Evolutionary conservation across 2,797 vertebrate species (phyloP), one percentile per base, ranked within the genome.

Genomic region (Poeciliopsis paucimaculata): DNA sequence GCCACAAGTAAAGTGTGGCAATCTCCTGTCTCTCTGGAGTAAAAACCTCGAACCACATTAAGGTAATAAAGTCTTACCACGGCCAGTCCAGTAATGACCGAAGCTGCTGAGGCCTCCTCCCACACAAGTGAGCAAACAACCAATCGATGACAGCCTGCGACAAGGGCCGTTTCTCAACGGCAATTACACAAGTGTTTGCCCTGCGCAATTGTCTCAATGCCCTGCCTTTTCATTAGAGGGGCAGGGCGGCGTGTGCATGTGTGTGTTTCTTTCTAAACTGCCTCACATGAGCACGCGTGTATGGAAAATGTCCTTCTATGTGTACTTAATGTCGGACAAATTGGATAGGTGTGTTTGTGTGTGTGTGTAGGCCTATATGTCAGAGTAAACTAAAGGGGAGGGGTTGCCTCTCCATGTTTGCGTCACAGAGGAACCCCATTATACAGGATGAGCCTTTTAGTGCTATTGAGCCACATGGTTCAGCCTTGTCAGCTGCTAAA

Each of bases 351-450:
- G 81, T 74, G 73, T n/a, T n/a, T 68, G 70, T 78, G 73, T 77
- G 76, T 77, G 34, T 72, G 82, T 81, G 84, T 77, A 57, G 73
- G 82, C 73, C 85, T 55, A 78, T 75, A 87, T 92, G 91, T 92
- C 83, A 80, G 89, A 82, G 84, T 78, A 55, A 84, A 80, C 72
- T 79, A 53, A 72, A 85, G 74, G 84, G 89, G 90, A 75, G 88
- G 84, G 88, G 78, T 83, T 82, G 83, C 80, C 83, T 86, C 86
- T 87, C 77, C 83, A 81, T 16, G 85, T 87, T 85, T 95, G 93
- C 92, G 89, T 95, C 95, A 95, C 83, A 92, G 91, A 93, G 93
- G 91, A 94, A 90, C 93, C 91, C 93, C 93, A 95, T 96, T 95
- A 95, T 91, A 86, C 85, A 81, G 90, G 92, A 94, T 93, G 91